Conservation (phyloP, 2,797 vertebrate species). For the Gallinago solitaria region DNA sequence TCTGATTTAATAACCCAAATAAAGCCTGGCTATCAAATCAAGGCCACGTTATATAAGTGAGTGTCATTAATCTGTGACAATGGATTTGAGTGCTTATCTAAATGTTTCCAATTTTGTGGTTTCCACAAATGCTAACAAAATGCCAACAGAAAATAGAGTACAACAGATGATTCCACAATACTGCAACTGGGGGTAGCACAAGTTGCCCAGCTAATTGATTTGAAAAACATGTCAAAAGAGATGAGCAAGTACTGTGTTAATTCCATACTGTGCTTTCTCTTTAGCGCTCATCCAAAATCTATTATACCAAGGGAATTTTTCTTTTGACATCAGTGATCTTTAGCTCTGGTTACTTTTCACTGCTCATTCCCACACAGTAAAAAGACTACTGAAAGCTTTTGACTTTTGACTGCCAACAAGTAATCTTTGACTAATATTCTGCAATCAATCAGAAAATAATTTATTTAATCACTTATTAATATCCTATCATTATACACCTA, state of each 20-base stretch:
- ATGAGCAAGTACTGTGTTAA: background rate
- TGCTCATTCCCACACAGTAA: background rate
- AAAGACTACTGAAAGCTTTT: background rate
- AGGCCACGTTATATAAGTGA: background rate
- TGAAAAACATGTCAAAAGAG: background rate
- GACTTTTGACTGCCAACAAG: background rate
- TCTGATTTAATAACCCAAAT: background rate
- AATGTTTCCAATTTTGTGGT: background rate
- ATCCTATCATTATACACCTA: background rate
- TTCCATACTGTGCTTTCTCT: background rate
- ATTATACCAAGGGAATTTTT: background rate
- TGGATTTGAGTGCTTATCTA: background rate
- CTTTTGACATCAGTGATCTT: background rate
- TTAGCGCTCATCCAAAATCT: background rate
- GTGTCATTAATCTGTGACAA: background rate
- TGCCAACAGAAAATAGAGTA: background rate
- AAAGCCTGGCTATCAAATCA: background rate
- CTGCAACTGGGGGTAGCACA: background rate
- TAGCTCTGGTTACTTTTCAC: background rate
- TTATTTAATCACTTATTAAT: slow-evolving; percentile 27
- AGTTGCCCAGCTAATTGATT: background rate
- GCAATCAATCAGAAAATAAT: background rate
- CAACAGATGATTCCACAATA: background rate
- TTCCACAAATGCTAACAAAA: background rate
- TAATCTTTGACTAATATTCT: background rate